Evolutionary conservation across 2,888 invertebrate genomes (phyloP), one percentile per base, ranked within the genome.

Genomic region (Eustalomyia histrio): DNA sequence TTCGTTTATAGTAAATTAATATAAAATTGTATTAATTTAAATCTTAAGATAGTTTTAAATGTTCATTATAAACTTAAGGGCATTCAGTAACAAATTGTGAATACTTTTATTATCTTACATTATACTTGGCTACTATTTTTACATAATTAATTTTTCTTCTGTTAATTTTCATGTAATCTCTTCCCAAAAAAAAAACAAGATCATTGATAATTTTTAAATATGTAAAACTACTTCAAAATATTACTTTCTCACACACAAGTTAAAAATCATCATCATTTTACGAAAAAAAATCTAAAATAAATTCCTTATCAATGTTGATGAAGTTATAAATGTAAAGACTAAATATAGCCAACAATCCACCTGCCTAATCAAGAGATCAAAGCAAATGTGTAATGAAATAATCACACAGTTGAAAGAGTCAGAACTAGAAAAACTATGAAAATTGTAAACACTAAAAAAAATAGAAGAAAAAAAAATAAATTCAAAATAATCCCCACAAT

Each of bases 281-380:
- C 29, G 7, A 29, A 29, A 29, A 29, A 14, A 55, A 43, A 43
- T 50, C 52, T 33, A 14, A 63, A 43, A 17, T 21, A 53, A 61
- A 58, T 29, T 57, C 29, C 53, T 72, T 76, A 76, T 80, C 76
- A 73, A 58, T 75, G 67, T 72, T 76, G n/a, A 73, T 67, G 68
- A 72, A 72, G 35, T 76, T 67, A 80, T 76, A 76, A 57, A 73
- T 63, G 68, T 63, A 33, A 10, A 47, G 10, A 55, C 35, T 52
- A 58, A 76, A 72, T 76, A 35, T 68, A 72, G 71, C 65, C 75
- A 67, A 68, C 43, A 63, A 71, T 67, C 65, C 75, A 79, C 74
- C 82, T 82, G 82, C 58, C 71, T 75, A 79, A 82, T 82, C 75
- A 82, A 82, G 50, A 82, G 75, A 75, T 82, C 72, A 82, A 79